phyloP scores from a whole-genome alignment of 2,797 vertebrate species.

The Gallirallus australis region DNA sequence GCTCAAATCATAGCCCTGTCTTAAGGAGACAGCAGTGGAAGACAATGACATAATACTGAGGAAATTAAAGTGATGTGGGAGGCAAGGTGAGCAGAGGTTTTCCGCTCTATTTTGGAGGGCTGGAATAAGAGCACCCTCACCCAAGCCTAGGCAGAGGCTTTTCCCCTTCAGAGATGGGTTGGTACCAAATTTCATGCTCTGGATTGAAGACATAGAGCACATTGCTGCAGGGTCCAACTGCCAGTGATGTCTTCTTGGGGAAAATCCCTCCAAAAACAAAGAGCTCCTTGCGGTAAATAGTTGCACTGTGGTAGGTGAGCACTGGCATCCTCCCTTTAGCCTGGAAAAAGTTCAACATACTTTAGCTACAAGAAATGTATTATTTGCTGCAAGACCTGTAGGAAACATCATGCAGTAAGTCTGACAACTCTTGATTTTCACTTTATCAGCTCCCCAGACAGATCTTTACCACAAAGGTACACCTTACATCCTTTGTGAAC shows the following conservation, averaged over 20 bases:
- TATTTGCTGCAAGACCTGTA: not conserved
- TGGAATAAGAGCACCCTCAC: slow-evolving; percentile 71
- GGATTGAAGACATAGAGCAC: slow-evolving; percentile 90
- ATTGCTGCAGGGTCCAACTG: slow-evolving; percentile 84
- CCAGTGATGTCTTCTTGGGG: slow-evolving; percentile 62
- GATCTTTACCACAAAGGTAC: not conserved
- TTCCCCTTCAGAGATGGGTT: slow-evolving; percentile 90
- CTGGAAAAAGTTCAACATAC: slow-evolving; percentile 64
- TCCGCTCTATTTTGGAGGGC: slow-evolving; percentile 24
- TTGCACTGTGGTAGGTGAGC: slow-evolving; percentile 86
- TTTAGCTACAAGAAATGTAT: not conserved
- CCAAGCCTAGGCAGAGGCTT: slow-evolving; percentile 85
- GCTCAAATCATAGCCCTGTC: not conserved
- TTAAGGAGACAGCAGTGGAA: slow-evolving; percentile 52
- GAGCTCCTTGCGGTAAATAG: slow-evolving; percentile 88
- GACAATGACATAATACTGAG: slow-evolving; percentile 63
- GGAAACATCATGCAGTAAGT: not conserved
- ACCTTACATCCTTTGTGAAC: not conserved
- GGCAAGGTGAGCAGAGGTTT: slow-evolving; percentile 73
- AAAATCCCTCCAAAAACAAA: slow-evolving; percentile 90
- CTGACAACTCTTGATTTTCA: not conserved
- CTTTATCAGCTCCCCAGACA: not conserved
- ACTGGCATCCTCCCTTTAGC: slow-evolving; percentile 86
- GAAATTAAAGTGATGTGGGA: not conserved
- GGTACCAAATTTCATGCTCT: slow-evolving; percentile 92